Conservation (phyloP, 2,888 invertebrate species). For the Bombylius discolor region DNA sequence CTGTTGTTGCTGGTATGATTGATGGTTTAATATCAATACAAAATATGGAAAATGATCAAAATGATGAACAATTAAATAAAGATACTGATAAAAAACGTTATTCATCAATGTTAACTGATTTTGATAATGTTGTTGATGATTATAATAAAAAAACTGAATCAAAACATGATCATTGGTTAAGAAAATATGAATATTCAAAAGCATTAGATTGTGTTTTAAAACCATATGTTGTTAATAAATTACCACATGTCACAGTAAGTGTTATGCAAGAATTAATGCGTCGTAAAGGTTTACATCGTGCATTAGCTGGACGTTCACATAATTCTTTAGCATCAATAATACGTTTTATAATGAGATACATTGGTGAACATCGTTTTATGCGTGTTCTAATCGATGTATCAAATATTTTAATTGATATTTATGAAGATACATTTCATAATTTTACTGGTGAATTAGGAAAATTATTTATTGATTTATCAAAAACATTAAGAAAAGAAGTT, state of each 20-base stretch:
- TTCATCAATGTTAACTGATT: conserved; percentile 14
- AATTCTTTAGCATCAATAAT: conserved; percentile 52
- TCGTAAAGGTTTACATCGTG: conserved; percentile 61
- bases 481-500: conserved; percentile 53
- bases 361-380: conserved; percentile 63
- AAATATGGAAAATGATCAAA: conserved; percentile 53
- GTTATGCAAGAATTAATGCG: conserved; percentile 78
- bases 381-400: conserved; percentile 60
- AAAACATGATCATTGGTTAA: conserved; percentile 54
- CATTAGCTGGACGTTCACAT: conserved; percentile 59
- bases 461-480: conserved; percentile 46
- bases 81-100: not conserved
- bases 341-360: conserved; percentile 58
- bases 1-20: conserved; percentile 80
- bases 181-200: conserved; percentile 69
- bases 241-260: conserved; percentile 65
- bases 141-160: conserved; percentile 20
- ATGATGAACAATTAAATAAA: conserved; percentile 23
- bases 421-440: conserved; percentile 49
- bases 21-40: conserved; percentile 84
- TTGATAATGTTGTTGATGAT: conserved; percentile 43
- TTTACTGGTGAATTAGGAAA: conserved; percentile 49
- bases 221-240: conserved; percentile 44
- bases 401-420: conserved; percentile 62
- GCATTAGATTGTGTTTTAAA: conserved; percentile 61